These are phyloP conservation scores for Siphamia tubifer DNA, from an alignment of 2,113 vertebrate species.

Conservation along the genomic window DNA sequence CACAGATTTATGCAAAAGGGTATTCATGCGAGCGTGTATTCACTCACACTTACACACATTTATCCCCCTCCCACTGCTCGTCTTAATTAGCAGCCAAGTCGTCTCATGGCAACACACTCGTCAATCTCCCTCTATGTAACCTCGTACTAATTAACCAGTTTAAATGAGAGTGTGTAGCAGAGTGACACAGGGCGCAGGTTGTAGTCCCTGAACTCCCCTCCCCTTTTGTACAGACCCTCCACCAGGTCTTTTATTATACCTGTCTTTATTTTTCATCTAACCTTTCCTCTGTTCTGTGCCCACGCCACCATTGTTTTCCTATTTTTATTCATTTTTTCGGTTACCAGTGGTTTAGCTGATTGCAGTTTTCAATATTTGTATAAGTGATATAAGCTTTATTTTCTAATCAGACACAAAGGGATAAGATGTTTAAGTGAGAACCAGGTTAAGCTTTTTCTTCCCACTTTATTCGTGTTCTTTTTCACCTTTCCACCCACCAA, in stretches of 20 bases:
- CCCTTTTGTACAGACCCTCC: not conserved
- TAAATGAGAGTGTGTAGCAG: slow-evolving; percentile 52
- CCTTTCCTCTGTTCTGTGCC: not conserved
- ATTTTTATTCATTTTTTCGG: not conserved
- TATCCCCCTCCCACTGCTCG: slow-evolving; percentile 37
- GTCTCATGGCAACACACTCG: slow-evolving; percentile 74
- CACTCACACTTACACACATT: slow-evolving; percentile 28
- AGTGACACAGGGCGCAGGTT: slow-evolving; percentile 32
- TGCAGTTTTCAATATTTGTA: slow-evolving; percentile 12
- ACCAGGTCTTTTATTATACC: not conserved
- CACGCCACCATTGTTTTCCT: not conserved
- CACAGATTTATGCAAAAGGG: slow-evolving; percentile 51
- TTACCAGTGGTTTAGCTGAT: slow-evolving; percentile 27
- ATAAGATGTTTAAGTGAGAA: too few species aligned
- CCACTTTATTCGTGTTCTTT: too few species aligned
- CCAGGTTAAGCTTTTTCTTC: too few species aligned
- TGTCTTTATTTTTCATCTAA: not conserved
- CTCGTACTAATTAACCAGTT: slow-evolving; percentile 68
- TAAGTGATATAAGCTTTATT: too few species aligned
- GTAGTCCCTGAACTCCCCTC: slow-evolving; percentile 8
- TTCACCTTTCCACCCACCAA: too few species aligned
- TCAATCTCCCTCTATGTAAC: slow-evolving; percentile 63
- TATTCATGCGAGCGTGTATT: slow-evolving; percentile 20
- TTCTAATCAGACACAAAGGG: too few species aligned
- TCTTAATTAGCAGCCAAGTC: slow-evolving; percentile 73